Evolutionary conservation across 2,888 invertebrate genomes (phyloP).

Genomic region (Pterostichus niger): DNA sequence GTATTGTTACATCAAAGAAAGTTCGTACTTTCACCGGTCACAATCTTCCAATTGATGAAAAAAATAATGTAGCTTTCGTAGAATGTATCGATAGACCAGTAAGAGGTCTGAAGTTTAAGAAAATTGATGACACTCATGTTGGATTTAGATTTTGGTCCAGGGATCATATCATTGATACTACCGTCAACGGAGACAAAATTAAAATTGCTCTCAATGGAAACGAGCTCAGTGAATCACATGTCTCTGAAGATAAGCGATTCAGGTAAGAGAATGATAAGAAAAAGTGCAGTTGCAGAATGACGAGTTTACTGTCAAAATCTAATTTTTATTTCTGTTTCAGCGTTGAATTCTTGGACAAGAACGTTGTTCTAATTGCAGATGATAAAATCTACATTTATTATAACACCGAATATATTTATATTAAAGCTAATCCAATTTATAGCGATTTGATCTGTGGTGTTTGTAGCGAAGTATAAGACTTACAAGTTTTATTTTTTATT

Average conservation of each 20-base stretch:
- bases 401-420: slow-evolving; percentile 53
- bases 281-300: too few relatives aligned
- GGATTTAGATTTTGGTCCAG: slow-evolving; percentile 30
- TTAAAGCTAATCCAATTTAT: slow-evolving; percentile 20
- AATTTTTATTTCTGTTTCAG: slow-evolving; percentile 23
- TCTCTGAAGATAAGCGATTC: neutral
- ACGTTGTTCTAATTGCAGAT: slow-evolving; percentile 41
- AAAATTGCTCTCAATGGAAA: slow-evolving; percentile 38
- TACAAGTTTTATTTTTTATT: neutral
- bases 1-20: slow-evolving; percentile 27
- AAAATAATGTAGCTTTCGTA: slow-evolving; percentile 17
- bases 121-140: slow-evolving; percentile 11
- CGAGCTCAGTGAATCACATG: neutral
- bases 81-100: slow-evolving; percentile 26
- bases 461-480: slow-evolving; percentile 13
- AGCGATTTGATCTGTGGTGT: slow-evolving; percentile 26
- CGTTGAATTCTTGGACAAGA: slow-evolving; percentile 28
- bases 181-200: slow-evolving; percentile 13
- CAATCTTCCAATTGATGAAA: slow-evolving; percentile 3
- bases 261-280: slow-evolving; percentile 25
- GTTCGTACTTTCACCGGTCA: slow-evolving; percentile 26
- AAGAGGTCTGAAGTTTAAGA: slow-evolving; percentile 23
- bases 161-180: neutral
- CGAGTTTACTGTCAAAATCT: neutral
- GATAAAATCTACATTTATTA: slow-evolving; percentile 32